Evolutionary conservation across 1,140 invertebrate genomes (phyloP).

Genomic region (Camponotus floridanus): DNA sequence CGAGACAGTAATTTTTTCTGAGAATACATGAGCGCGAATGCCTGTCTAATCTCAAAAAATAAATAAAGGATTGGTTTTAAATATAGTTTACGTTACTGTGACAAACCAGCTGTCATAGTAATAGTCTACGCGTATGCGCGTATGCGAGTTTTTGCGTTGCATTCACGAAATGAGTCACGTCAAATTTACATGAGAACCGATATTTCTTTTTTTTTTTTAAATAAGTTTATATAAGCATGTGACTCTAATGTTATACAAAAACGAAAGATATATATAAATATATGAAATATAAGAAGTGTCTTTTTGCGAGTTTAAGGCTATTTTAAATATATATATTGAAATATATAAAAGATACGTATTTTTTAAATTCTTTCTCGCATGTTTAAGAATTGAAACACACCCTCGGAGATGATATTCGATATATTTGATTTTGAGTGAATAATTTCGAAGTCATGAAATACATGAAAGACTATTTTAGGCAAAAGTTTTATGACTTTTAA

Average conservation of each 20-base stretch:
- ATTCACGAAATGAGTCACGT: constrained; percentile 23
- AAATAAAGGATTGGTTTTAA: constrained; percentile 22
- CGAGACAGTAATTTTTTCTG: not conserved
- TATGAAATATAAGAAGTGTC: too few species aligned
- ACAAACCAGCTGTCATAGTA: constrained; percentile 7
- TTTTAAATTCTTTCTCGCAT: too few species aligned
- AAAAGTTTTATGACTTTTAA: too few species aligned
- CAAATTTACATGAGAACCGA: constrained; percentile 15
- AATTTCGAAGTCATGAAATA: too few species aligned
- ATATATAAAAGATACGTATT: too few species aligned
- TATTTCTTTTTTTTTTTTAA: constrained; percentile 9
- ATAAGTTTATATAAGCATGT: constrained; percentile 9
- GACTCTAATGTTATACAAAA: not conserved
- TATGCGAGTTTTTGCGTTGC: not conserved
- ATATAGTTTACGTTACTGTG: constrained; percentile 8
- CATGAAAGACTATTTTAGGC: too few species aligned
- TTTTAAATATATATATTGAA: too few species aligned
- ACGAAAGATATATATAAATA: not conserved
- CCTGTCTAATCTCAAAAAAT: not conserved
- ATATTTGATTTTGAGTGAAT: too few species aligned
- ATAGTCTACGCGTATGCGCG: not conserved
- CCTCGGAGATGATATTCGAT: too few species aligned
- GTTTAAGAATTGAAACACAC: too few species aligned
- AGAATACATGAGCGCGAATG: not conserved
- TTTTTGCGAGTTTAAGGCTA: too few species aligned